Evolutionary conservation across 37 sponge, comb jelly and placozoan species (phyloP), one percentile per base, ranked within the genome.

Genomic region (Oopsacas minuta): DNA sequence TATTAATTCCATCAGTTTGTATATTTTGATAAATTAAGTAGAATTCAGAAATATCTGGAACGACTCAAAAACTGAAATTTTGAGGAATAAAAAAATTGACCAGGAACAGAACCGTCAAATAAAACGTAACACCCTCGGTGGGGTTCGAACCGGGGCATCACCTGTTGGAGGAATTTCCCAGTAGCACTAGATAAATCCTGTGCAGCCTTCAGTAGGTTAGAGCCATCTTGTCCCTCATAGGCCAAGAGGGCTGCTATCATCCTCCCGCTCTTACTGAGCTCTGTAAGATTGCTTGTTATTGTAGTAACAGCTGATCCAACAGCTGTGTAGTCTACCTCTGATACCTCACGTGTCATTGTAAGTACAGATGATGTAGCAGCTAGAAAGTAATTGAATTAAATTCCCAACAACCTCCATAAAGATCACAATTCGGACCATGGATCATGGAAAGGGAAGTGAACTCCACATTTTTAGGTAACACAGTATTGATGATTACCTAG

Each of bases 261-360:
- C 0, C 91, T 83, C 10, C 89, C 89, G 37, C 93, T 92, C 85
- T 97, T 97, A 36, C 93, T 92, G 28, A 94, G 86, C 82, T 94
- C 95, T 8, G 92, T 94, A 84, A 97, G 87, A 86, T 97, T 97
- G 46, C 92, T 92, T 22, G 95, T 91, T 25, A 92, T 94, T 38
- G 1, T 81, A 20, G 96, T 93, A 52, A 96, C 92, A 8, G 96
- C 83, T 37, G 96, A 87, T 0, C 96, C 94, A 25, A 93, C 92
- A 0, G 96, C 92, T 53, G 96, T 96, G 90, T 93, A 93, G 90
- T 96, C 89, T 81, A 90, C 91, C 7, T 93, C 94, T 30, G 88
- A 51, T 0, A 94, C 94, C 36, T 96, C 96, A 28, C 87, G 89
- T 83, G 81, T 36, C 75, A 61, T 61, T 5, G 75, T 61, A 5